A percentile compares a stretch with the other conserved stretches of the same genome.
These are phyloP conservation scores for Athripsodes cinereus DNA, from an alignment of 2,888 invertebrate genomes.

Conservation along the genomic window DNA sequence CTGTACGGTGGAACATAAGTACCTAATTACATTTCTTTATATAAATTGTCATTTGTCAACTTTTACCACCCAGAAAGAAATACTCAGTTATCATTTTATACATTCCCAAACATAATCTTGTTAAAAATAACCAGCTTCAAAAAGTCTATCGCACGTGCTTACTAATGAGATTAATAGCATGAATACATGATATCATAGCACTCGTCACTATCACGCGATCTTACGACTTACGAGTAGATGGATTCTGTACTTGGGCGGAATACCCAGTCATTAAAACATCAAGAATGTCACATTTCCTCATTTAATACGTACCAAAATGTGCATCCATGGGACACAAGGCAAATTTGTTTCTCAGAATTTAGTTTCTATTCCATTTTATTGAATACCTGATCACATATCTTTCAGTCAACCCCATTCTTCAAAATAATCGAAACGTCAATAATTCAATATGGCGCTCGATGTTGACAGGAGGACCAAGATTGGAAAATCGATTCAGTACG, in stretches of 20 bases:
- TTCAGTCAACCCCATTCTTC: slow-evolving; percentile 62
- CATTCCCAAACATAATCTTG: slow-evolving; percentile 62
- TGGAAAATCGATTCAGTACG: slow-evolving; percentile 34
- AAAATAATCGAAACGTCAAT: too few species aligned
- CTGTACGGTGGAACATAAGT: too few species aligned
- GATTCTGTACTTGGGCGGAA: too few species aligned
- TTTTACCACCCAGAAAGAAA: too few species aligned
- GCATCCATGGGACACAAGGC: slow-evolving; percentile 54
- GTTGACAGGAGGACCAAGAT: too few species aligned
- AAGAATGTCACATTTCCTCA: slow-evolving; percentile 21
- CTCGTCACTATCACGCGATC: too few species aligned
- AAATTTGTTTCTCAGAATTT: slow-evolving; percentile 51
- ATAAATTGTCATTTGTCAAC: too few species aligned
- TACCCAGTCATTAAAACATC: slow-evolving; percentile 29
- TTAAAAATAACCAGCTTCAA: slow-evolving; percentile 73
- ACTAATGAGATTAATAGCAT: slow-evolving; percentile 58
- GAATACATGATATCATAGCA: too few species aligned
- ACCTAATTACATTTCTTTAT: too few species aligned
- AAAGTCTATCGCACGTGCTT: slow-evolving; percentile 68
- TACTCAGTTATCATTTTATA: slow-evolving; percentile 56
- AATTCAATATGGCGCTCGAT: slow-evolving; percentile 65
- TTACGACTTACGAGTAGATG: slow-evolving; percentile 62
- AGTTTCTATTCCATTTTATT: slow-evolving; percentile 50
- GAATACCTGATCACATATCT: slow-evolving; percentile 47
- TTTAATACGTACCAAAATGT: slow-evolving; percentile 51